Base-by-base conservation (phyloP, 1,140 invertebrate genomes). In the Hylyphantes graminicola region DNA sequence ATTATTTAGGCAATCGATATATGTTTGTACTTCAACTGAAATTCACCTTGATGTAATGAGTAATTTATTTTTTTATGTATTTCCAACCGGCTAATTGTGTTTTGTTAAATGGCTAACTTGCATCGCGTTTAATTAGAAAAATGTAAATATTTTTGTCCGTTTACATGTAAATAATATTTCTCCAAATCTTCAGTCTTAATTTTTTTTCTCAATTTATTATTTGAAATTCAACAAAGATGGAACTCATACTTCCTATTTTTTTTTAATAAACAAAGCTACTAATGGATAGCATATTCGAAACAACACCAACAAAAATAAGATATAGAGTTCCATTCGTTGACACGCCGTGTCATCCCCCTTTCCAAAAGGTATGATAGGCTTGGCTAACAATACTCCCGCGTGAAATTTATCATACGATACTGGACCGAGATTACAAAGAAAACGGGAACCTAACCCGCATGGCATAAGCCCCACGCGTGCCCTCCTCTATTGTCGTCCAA, bases 401-500 rank as follows among this genome's bases (percentile, higher is more conserved):
- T 80, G 8, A 19, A 11, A 12, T 57, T 57, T 8, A 57, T 55
- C 12, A 19, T 59, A 21, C 15, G 68, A 17, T n/a, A 51, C 51
- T 53, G 15, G 68, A 9, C 9, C 51, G 17, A 10, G 15, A 21
- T 13, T 67, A 63, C 50, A 78, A 78, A 70, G 54, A n/a, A 55
- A 19, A 78, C 48, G 76, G 59, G 70, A 80, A 35, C n/a, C 54
- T 21, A 17, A 12, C 63, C 77, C 77, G 64, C 77, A 80, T 78
- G 64, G 3, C 65, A 70, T 67, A 50, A 61, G 64, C 48, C 4
- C 13, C 0, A 11, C 61, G 6, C 48, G 19, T 78, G 77, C 54
- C 6, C 21, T 2, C n/a, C 72, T 15, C 65, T 17, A 21, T 53
- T 59, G 77, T 68, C 51, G 50, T 70, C 57, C 15, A 59, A 55